These are phyloP conservation scores for Melikaiella ostensackeni DNA, from an alignment of 2,888 invertebrate genomes.

Conservation along the genomic window DNA sequence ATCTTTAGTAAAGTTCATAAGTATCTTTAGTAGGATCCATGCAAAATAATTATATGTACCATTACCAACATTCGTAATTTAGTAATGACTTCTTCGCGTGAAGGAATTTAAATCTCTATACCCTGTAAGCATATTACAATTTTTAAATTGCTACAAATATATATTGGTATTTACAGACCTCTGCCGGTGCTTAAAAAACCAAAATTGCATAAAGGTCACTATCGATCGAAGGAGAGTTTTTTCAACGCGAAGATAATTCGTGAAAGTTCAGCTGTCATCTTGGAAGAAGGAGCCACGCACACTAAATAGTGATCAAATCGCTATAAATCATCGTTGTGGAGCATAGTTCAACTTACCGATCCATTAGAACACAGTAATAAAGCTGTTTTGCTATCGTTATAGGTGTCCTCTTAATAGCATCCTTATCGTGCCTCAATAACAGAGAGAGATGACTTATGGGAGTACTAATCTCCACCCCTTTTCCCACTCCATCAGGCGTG, in stretches of 20 bases:
- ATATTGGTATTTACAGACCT: not conserved
- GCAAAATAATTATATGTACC: conserved; percentile 19
- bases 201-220: conserved; percentile 16
- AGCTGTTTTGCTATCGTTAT: conserved; percentile 73
- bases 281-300: conserved; percentile 34
- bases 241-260: conserved; percentile 17
- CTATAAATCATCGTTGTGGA: conserved; percentile 51
- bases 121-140: not conserved
- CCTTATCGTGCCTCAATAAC: conserved; percentile 56
- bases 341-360: conserved; percentile 45
- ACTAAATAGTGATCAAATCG: conserved; percentile 45
- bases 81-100: conserved; percentile 1
- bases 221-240: not conserved
- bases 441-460: conserved; percentile 68
- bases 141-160: not conserved
- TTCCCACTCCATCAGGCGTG: conserved; percentile 36
- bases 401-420: conserved; percentile 75
- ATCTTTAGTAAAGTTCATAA: conserved; percentile 33
- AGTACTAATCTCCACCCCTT: conserved; percentile 57
- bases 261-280: conserved; percentile 38
- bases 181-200: not conserved
- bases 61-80: conserved; percentile 10
- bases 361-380: conserved; percentile 65
- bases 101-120: conserved; percentile 16
- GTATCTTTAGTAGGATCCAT: not conserved